These are phyloP conservation scores for Hoplodrina ambigua DNA, from an alignment of 2,888 invertebrate genomes.

Conservation along the genomic window DNA sequence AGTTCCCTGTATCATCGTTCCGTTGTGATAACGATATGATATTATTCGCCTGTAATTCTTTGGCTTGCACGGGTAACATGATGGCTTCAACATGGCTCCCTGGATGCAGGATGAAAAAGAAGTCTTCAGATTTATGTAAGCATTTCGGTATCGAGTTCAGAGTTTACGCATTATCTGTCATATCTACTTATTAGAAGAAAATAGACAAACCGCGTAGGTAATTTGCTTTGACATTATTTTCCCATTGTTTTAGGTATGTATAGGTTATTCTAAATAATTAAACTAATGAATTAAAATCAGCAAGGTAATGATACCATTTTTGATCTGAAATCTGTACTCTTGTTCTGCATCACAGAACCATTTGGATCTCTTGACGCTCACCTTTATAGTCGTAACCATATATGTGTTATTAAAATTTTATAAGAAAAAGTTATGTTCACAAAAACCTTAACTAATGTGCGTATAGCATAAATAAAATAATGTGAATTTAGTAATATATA, in stretches of 20 bases:
- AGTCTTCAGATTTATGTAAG: background rate
- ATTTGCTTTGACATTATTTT: background rate
- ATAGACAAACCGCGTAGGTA: no score
- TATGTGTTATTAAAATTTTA: background rate
- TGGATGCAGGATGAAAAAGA: background rate
- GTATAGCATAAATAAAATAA: background rate
- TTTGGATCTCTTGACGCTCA: constrained; percentile 12
- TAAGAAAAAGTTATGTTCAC: background rate
- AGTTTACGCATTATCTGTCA: no score
- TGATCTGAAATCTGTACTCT: background rate
- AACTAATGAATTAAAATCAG: background rate
- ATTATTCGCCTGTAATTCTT: background rate
- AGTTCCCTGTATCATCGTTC: no score
- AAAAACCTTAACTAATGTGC: constrained; percentile 19
- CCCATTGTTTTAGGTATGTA: no score
- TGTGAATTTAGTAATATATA: constrained; percentile 15
- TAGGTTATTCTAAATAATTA: background rate
- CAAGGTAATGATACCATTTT: background rate
- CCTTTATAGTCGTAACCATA: background rate
- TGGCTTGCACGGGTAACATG: background rate
- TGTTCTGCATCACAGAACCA: background rate
- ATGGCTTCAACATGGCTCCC: background rate
- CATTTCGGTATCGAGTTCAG: background rate
- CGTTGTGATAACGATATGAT: no score
- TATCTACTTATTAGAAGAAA: no score